Conservation (phyloP, 2,888 invertebrate genomes). For the Bombylius discolor region DNA sequence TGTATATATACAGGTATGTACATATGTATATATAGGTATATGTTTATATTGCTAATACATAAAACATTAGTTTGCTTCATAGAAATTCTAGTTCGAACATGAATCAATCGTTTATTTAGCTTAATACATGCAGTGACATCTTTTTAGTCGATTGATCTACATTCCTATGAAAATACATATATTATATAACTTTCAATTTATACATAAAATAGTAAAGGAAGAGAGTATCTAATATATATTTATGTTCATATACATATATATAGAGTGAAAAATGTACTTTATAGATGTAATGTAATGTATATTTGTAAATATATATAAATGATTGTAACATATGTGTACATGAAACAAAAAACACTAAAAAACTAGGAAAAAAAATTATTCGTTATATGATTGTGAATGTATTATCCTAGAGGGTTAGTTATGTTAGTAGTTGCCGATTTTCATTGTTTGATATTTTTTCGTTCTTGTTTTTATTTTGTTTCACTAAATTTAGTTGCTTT, state of each 20-base stretch:
- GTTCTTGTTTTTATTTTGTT: not conserved
- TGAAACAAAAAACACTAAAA: too few species aligned
- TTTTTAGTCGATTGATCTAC: conserved; percentile 10
- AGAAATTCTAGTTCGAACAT: not conserved
- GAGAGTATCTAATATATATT: too few species aligned
- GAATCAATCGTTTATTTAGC: conserved; percentile 1
- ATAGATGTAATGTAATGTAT: too few species aligned
- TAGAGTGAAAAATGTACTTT: too few species aligned
- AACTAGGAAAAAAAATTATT: too few species aligned
- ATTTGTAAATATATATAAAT: too few species aligned
- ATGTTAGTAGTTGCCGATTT: conserved; percentile 8
- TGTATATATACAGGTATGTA: too few species aligned
- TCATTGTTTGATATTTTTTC: conserved; percentile 4
- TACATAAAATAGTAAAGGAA: not conserved
- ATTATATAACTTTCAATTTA: not conserved
- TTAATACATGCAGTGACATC: conserved; percentile 9
- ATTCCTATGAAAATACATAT: not conserved
- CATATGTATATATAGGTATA: too few species aligned
- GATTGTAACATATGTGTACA: too few species aligned
- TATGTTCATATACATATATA: too few species aligned
- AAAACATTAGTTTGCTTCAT: too few species aligned
- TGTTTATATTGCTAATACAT: too few species aligned
- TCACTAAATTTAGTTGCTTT: conserved; percentile 10
- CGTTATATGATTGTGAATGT: not conserved
- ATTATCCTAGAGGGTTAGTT: not conserved